phyloP scores from a whole-genome alignment of 2,797 vertebrate species.

The Acanthiza pusilla region DNA sequence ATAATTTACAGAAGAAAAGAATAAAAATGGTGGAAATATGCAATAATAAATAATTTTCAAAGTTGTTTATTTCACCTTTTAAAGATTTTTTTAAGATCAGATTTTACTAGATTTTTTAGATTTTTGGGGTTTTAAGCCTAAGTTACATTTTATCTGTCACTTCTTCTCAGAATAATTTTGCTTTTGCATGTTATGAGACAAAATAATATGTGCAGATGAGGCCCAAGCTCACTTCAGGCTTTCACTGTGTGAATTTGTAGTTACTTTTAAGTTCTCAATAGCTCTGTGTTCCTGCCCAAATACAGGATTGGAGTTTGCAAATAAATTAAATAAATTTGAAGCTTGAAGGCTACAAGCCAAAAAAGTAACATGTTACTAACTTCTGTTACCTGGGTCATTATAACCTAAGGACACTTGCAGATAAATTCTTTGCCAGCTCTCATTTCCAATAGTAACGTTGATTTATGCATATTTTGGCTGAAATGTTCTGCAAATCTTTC shows the following conservation, averaged over 20 bases:
- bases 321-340: background rate
- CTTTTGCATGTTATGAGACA: background rate
- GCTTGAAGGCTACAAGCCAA: background rate
- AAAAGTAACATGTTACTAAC: background rate
- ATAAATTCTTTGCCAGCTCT: background rate
- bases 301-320: background rate
- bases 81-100: accelerated
- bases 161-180: background rate
- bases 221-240: background rate
- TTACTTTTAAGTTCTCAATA: background rate
- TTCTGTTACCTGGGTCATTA: background rate
- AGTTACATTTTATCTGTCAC: background rate
- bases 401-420: background rate
- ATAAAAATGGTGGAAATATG: background rate
- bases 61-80: background rate
- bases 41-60: background rate
- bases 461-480: background rate
- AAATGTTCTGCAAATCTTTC: background rate
- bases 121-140: background rate
- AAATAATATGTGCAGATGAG: background rate
- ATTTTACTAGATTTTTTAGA: background rate
- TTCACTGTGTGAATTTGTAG: background rate
- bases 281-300: background rate
- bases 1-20: background rate
- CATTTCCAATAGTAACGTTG: background rate